Evolutionary conservation across 1,140 invertebrate genomes (phyloP).

Genomic region (Drosophila eugracilis): DNA sequence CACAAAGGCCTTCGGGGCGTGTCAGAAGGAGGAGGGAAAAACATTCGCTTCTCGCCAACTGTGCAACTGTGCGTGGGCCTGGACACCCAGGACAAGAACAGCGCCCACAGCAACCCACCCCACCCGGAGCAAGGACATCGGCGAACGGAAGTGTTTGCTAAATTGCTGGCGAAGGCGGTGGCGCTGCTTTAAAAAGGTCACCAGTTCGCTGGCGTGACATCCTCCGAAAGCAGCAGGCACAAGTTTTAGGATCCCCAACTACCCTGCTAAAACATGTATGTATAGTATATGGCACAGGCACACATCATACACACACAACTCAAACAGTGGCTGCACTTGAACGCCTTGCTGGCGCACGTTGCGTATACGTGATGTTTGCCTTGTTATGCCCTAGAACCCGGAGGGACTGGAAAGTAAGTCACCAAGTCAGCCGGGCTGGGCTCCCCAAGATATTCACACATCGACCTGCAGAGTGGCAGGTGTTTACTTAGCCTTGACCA

Average conservation of each 20-base stretch:
- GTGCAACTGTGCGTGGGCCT: slow-evolving; percentile 23
- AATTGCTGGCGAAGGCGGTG: slow-evolving; percentile 39
- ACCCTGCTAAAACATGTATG: slow-evolving; percentile 15
- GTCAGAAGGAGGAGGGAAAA: not conserved
- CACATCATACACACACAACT: slow-evolving; percentile 8
- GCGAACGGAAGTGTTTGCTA: slow-evolving; percentile 49
- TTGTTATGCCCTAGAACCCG: slow-evolving; percentile 26
- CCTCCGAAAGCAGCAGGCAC: slow-evolving; percentile 17
- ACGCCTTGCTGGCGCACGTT: slow-evolving; percentile 39
- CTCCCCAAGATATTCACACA: not conserved
- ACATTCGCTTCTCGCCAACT: not conserved
- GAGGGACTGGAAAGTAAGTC: slow-evolving; percentile 10
- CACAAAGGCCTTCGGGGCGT: not conserved
- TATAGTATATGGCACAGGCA: slow-evolving; percentile 4
- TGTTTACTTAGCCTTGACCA: slow-evolving; percentile 45
- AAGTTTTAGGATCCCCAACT: slow-evolving; percentile 26
- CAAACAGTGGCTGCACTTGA: slow-evolving; percentile 37
- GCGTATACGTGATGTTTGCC: slow-evolving; percentile 66
- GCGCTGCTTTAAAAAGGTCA: slow-evolving; percentile 52
- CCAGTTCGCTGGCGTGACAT: slow-evolving; percentile 50
- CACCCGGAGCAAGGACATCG: slow-evolving; percentile 2
- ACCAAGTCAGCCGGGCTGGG: slow-evolving; percentile 3
- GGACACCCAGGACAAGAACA: not conserved
- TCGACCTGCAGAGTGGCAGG: slow-evolving; percentile 11
- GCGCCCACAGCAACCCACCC: not conserved